These are phyloP conservation scores for Spodoptera littoralis DNA, from an alignment of 2,888 invertebrate genomes.

Conservation along the genomic window DNA sequence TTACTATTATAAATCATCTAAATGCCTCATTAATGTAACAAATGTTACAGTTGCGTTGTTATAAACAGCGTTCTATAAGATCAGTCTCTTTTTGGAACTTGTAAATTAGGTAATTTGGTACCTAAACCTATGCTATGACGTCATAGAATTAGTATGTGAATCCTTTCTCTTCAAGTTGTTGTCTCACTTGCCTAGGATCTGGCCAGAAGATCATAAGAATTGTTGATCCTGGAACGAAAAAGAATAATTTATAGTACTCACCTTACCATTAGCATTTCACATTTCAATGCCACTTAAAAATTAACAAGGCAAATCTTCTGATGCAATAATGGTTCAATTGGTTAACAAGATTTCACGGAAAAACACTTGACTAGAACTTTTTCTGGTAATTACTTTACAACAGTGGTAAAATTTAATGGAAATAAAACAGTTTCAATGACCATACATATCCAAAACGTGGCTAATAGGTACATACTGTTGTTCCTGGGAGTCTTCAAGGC, in stretches of 20 bases:
- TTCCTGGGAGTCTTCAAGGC: too few relatives aligned
- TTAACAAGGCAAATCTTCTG: too few relatives aligned
- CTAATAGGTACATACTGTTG: too few relatives aligned
- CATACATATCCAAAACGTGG: too few relatives aligned
- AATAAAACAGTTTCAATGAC: too few relatives aligned
- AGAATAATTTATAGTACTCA: not conserved
- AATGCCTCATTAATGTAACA: conserved; percentile 44
- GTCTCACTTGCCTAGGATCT: conserved; percentile 75
- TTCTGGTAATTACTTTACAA: too few relatives aligned
- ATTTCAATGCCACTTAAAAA: too few relatives aligned
- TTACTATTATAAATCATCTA: conserved; percentile 29
- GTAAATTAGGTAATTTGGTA: conserved; percentile 8
- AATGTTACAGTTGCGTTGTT: conserved; percentile 13
- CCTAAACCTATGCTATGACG: conserved; percentile 27
- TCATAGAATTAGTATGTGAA: conserved; percentile 71
- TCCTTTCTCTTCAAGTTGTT: conserved; percentile 77
- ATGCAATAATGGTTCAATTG: too few relatives aligned
- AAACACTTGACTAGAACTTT: too few relatives aligned
- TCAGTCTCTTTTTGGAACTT: conserved; percentile 57
- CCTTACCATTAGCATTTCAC: too few relatives aligned
- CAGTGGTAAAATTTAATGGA: too few relatives aligned
- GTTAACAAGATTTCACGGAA: too few relatives aligned
- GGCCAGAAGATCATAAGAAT: conserved; percentile 82
- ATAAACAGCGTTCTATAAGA: conserved; percentile 40
- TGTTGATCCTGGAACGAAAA: conserved; percentile 73